These are phyloP conservation scores for Galemys pyrenaicus DNA, from an alignment of 2,113 vertebrate genomes.

Conservation along the genomic window DNA sequence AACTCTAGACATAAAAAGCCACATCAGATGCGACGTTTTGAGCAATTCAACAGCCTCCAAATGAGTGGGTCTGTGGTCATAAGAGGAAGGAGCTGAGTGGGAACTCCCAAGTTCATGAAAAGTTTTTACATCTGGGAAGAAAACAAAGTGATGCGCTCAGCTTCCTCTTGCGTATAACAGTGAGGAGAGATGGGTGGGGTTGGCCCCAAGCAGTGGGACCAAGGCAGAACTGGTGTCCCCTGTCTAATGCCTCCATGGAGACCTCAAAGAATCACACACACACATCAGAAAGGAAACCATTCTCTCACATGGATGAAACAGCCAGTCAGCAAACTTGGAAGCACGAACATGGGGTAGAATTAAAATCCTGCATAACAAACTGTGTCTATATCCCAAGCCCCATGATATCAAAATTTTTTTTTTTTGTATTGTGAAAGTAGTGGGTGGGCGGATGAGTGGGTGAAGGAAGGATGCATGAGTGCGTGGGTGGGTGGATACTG, in stretches of 20 bases:
- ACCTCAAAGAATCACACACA: not conserved
- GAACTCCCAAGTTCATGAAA: not conserved
- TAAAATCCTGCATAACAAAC: not conserved
- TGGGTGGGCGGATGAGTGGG: not conserved
- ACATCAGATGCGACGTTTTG: not conserved
- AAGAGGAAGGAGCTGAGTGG: not conserved
- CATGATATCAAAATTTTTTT: too few species aligned
- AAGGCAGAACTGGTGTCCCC: too few species aligned
- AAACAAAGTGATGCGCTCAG: accelerated
- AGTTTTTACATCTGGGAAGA: not conserved
- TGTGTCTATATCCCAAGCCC: not conserved
- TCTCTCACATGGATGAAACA: not conserved
- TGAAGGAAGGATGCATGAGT: not conserved
- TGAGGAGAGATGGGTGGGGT: too few species aligned
- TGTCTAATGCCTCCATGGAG: not conserved
- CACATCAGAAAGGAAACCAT: not conserved
- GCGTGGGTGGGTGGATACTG: too few species aligned
- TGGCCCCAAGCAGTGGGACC: not conserved
- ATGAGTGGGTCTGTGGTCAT: too few species aligned
- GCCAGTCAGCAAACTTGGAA: not conserved
- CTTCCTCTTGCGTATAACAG: not conserved
- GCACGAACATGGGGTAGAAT: not conserved
- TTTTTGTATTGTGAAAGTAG: too few species aligned
- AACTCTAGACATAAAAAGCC: not conserved
- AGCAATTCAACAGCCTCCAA: not conserved